Conservation (phyloP, 1,140 invertebrate species). For the Nasonia longicornis region DNA sequence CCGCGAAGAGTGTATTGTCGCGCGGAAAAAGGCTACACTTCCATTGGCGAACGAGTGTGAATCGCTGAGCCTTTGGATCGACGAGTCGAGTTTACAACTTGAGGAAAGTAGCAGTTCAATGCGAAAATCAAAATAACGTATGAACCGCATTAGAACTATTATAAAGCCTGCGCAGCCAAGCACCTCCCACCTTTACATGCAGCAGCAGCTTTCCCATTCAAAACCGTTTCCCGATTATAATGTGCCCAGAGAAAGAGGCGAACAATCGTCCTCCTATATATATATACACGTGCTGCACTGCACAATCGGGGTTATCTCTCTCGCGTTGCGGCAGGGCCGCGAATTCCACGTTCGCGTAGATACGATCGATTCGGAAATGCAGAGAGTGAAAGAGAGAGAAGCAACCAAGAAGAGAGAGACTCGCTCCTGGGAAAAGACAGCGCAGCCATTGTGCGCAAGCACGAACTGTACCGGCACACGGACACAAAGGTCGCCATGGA, state of each 20-base stretch:
- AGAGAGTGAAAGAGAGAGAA: slow-evolving; percentile 47
- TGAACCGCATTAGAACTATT: too few species aligned
- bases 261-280: slow-evolving; percentile 54
- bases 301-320: slow-evolving; percentile 53
- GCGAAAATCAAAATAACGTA: too few species aligned
- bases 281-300: not conserved
- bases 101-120: too few species aligned
- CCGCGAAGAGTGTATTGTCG: slow-evolving; percentile 64
- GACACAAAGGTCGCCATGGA: slow-evolving; percentile 42
- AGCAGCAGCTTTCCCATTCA: slow-evolving; percentile 8
- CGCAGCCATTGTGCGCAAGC: slow-evolving; percentile 24
- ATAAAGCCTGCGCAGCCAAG: not conserved
- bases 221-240: slow-evolving; percentile 35
- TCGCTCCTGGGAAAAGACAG: slow-evolving; percentile 45
- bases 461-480: slow-evolving; percentile 25
- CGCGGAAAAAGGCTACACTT: slow-evolving; percentile 53
- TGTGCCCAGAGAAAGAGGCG: slow-evolving; percentile 47
- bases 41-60: too few species aligned
- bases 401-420: not conserved
- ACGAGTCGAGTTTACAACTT: too few species aligned
- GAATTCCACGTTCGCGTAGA: slow-evolving; percentile 27
- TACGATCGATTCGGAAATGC: slow-evolving; percentile 23
- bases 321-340: not conserved
- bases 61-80: too few species aligned
- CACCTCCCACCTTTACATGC: not conserved